Percentiles rank a stretch among this genome's conserved stretches.
Conservation (phyloP, 2,888 invertebrate species). For the Hartigia nigra region DNA sequence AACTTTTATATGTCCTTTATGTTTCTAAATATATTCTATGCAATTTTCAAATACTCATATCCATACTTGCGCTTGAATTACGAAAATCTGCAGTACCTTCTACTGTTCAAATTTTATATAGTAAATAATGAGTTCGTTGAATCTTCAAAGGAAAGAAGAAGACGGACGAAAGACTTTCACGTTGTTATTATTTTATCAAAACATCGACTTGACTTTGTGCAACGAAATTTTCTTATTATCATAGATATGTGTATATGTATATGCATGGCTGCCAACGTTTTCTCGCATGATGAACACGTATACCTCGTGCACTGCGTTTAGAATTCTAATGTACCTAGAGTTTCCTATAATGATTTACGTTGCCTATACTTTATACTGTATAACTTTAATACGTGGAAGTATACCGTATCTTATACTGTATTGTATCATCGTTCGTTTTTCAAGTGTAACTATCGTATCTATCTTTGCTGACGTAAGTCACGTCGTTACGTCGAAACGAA, state of each 20-base stretch:
- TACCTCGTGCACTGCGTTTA: not conserved
- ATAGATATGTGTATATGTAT: too few species aligned
- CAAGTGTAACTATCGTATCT: conserved; percentile 59
- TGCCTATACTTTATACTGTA: not conserved
- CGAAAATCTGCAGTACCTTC: not conserved
- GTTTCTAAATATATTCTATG: not conserved
- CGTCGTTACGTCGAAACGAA: conserved; percentile 44
- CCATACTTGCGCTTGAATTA: not conserved
- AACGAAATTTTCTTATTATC: conserved; percentile 38
- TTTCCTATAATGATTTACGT: not conserved
- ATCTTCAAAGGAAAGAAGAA: not conserved
- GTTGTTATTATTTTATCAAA: not conserved
- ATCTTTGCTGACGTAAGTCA: conserved; percentile 49
- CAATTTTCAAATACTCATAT: not conserved
- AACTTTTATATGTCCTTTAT: conserved; percentile 53
- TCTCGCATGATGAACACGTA: conserved; percentile 56
- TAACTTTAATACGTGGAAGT: not conserved
- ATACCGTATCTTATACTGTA: conserved; percentile 9
- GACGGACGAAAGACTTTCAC: not conserved
- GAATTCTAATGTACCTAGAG: not conserved
- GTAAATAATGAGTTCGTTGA: not conserved
- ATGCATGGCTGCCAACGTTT: conserved; percentile 37
- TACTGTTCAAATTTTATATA: not conserved
- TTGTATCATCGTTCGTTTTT: conserved; percentile 59
- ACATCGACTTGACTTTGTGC: not conserved